Evolutionary conservation across 92 coral and sea anemone genomes (phyloP), one percentile per base, ranked within the genome.

Genomic region (Heliopora coerulea): DNA sequence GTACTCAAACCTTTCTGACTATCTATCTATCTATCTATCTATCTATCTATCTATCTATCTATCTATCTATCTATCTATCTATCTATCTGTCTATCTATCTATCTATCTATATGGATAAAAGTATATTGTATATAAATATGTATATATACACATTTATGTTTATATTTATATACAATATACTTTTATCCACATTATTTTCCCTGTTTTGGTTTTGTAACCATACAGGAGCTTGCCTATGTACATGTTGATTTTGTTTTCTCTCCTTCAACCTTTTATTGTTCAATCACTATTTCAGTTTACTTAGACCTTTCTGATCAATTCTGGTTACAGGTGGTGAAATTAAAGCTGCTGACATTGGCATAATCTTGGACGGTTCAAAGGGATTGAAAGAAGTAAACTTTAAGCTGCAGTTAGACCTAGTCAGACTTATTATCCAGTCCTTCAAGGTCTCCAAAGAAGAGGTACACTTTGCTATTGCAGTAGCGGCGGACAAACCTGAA

Each of bases 331-430:
- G 74, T n/a, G 74, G 59, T 25, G 74, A 67, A 49, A 67, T 25
- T 5, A 67, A 49, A 49, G 74, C 74, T 42, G 96, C 89, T 8
- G 96, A 89, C 50, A 59, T 89, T 32, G 89, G 89, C 13, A 83
- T 89, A 28, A 81, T 89, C 29, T 78, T 89, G 31, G 96, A 89
- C 50, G 91, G 96, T 5, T 86, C 96, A 1, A 37, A 62, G 1
- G 74, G 68, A 10, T 63, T 81, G 1, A 80, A 73, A 18, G 37
- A 67, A 57, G 73, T 56, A 3, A 75, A 84, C 50, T 89, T 89
- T 58, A 13, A 54, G 6, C 74, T 72, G 59, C 60, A 83, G 63
- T 30, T 89, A 42, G 57, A 62, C 20, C 85, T 89, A 34, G 82
- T 82, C 40, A 67, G 80, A 48, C 64, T 72, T 41, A 33, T 89